phyloP scores from a whole-genome alignment of 2,113 vertebrate genomes.

The Macroglossus sobrinus region DNA sequence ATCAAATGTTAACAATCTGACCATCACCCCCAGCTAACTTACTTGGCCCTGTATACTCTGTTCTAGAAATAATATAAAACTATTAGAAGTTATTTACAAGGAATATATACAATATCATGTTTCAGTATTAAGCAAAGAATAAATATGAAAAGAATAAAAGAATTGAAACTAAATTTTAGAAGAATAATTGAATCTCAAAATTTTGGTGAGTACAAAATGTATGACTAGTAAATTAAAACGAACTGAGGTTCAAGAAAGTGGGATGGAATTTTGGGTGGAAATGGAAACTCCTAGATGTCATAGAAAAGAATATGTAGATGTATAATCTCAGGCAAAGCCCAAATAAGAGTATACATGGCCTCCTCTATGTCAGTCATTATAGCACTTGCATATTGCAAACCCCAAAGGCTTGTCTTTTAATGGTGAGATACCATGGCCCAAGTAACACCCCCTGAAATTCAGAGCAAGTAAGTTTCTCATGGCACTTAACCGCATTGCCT shows the following conservation, averaged over 20 bases:
- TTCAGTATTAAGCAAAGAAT: not conserved
- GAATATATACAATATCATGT: not conserved
- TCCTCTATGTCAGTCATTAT: constrained; percentile 22
- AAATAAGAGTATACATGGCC: not conserved
- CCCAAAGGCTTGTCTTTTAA: not conserved
- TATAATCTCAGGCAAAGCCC: not conserved
- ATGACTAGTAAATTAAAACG: not conserved
- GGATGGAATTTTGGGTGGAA: not conserved
- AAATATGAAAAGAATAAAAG: not conserved
- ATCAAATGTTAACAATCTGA: not conserved
- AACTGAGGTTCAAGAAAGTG: not conserved
- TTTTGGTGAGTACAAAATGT: constrained; percentile 12
- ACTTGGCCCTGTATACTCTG: not conserved
- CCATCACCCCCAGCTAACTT: not conserved
- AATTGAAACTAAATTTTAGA: constrained; percentile 8
- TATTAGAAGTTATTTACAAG: not conserved
- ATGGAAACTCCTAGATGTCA: not conserved
- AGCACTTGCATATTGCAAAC: constrained; percentile 52
- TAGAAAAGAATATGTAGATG: not conserved
- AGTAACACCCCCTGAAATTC: constrained; percentile 33
- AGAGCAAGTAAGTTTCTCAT: constrained; percentile 65
- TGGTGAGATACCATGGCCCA: constrained; percentile 19
- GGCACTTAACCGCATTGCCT: constrained; percentile 50
- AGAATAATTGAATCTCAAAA: not conserved
- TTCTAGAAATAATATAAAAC: constrained; percentile 9